Evolutionary conservation across 2,888 invertebrate genomes (phyloP), one percentile per base, ranked within the genome.

Genomic region (Melanostoma mellinum): DNA sequence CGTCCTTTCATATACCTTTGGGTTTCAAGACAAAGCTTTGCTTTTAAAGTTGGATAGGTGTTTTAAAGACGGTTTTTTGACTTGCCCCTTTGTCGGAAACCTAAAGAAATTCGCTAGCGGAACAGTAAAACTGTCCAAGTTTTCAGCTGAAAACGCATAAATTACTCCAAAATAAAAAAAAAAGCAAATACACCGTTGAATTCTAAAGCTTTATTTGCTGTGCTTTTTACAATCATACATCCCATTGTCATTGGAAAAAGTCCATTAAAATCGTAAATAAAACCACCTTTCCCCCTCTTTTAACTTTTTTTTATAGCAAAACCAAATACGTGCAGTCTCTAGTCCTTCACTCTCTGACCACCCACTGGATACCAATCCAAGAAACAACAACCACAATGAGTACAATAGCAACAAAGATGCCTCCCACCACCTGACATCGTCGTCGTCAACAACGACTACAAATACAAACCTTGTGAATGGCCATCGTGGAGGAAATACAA

Each of bases 281-380:
- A 72, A 68, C 52, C 30, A 46, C 48, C 46, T 38, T 32, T 60
- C 46, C 40, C 52, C 73, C 33, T 79, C 44, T 55, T 52, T 63
- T 71, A 4, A 55, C 38, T 75, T 65, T 53, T 38, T 38, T 48
- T 88, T 89, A 9, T 86, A 91, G 91, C 88, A 89, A 58, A 88
- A 89, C 82, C 91, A 91, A 88, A 89, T 91, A 86, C 89, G 91
- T 80, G 89, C 91, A 56, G 89, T 91, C 33, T 91, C 91, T 50
- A 91, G 91, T 88, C 91, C 91, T 75, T 89, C 91, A 61, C 86
- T 91, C 60, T 89, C 88, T 53, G 90, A 90, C 67, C 86, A 87
- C 74, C 86, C 86, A 42, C 53, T 86, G 46, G 87, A 87, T 63
- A 60, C 44, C 20, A 77, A 65, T 53, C 73, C 75, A 52, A 77